Percentiles rank a stretch among this genome's conserved stretches.
These are phyloP conservation scores for Drosophila orena DNA, from an alignment of 1,140 invertebrate species.

Conservation along the genomic window DNA sequence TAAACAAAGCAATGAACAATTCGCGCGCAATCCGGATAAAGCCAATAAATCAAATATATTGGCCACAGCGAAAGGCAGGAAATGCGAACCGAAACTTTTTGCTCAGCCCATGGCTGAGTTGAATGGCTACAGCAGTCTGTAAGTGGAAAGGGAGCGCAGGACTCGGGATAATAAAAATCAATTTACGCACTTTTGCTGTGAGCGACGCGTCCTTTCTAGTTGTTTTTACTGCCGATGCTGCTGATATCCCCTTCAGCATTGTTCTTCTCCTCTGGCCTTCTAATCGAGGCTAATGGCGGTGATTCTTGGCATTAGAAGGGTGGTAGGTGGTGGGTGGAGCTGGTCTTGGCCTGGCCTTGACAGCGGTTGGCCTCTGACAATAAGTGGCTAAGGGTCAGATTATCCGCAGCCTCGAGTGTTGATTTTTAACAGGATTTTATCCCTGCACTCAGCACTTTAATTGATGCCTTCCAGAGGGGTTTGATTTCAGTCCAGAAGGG, in stretches of 20 bases:
- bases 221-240: conserved; percentile 13
- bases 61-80: conserved; percentile 16
- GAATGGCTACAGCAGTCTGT: conserved; percentile 6
- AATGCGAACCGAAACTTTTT: conserved; percentile 45
- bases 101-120: conserved; percentile 36
- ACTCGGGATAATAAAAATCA: conserved; percentile 72
- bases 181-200: conserved; percentile 57
- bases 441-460: not conserved
- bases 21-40: conserved; percentile 57
- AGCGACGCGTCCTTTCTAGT: conserved; percentile 20
- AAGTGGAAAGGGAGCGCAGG: not conserved
- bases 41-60: conserved; percentile 75
- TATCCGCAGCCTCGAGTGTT: conserved; percentile 23
- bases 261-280: conserved; percentile 8
- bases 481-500: not conserved
- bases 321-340: not conserved
- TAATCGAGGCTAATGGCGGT: conserved; percentile 38
- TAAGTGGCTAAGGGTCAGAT: conserved; percentile 30
- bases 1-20: conserved; percentile 69
- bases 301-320: not conserved
- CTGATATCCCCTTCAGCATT: conserved; percentile 31
- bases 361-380: conserved; percentile 42
- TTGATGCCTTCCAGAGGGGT: not conserved
- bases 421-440: conserved; percentile 7
- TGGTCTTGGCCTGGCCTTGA: conserved; percentile 33